Percentiles rank a stretch among this genome's conserved stretches.
These are phyloP conservation scores for Portunus trituberculatus DNA, from an alignment of 1,140 invertebrate species.

Conservation along the genomic window DNA sequence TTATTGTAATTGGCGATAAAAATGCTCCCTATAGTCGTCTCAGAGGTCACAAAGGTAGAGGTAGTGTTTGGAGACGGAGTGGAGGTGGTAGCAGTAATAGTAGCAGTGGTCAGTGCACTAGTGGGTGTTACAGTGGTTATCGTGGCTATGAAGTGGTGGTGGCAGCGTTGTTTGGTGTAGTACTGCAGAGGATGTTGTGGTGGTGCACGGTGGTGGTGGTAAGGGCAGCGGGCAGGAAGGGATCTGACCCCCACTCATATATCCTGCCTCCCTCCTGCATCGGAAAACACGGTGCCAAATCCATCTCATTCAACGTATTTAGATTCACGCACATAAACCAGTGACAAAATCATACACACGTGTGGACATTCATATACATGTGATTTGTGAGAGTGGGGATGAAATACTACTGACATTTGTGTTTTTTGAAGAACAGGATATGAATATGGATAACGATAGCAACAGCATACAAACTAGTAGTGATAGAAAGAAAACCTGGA, in stretches of 20 bases:
- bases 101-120: neutral
- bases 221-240: neutral
- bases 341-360: neutral
- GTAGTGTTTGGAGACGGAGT: too few relatives aligned
- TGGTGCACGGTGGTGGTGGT: too few relatives aligned
- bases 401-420: neutral
- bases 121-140: neutral
- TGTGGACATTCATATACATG: neutral
- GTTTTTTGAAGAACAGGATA: neutral
- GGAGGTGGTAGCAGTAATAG: neutral
- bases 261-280: neutral
- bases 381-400: neutral
- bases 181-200: too few relatives aligned
- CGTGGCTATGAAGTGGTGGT: neutral
- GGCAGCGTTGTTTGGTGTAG: neutral
- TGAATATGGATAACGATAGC: neutral
- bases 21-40: too few relatives aligned
- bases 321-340: conserved; percentile 10
- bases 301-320: neutral
- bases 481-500: neutral
- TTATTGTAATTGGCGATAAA: too few relatives aligned
- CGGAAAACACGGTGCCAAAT: neutral
- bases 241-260: neutral
- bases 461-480: neutral
- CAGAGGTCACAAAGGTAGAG: too few relatives aligned